These are phyloP conservation scores for Drusus annulatus DNA, from an alignment of 1,140 invertebrate genomes.

Conservation along the genomic window DNA sequence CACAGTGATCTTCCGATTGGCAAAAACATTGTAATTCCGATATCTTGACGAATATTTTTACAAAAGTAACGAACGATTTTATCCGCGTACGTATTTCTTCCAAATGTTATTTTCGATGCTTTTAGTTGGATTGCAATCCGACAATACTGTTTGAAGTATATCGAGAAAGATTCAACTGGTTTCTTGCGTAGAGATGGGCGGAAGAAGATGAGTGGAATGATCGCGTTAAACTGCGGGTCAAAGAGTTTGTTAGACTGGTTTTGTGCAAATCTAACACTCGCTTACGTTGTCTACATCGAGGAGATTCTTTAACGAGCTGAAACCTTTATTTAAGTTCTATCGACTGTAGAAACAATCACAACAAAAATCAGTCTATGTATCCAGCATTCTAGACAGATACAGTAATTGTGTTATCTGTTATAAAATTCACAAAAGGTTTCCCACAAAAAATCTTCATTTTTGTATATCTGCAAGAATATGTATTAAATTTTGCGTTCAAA, in stretches of 20 bases:
- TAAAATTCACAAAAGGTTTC: too few species aligned
- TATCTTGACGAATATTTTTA: neutral
- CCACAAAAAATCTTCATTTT: too few species aligned
- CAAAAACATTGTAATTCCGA: conserved; percentile 32
- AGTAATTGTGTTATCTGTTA: too few species aligned
- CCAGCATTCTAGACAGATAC: too few species aligned
- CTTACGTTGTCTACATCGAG: conserved; percentile 18
- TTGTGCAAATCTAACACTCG: conserved; percentile 12
- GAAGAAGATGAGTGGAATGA: neutral
- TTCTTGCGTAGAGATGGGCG: neutral
- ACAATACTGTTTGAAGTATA: neutral
- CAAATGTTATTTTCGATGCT: neutral
- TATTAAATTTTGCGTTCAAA: too few species aligned
- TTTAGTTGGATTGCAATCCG: neutral
- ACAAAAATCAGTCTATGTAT: too few species aligned
- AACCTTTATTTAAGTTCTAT: neutral
- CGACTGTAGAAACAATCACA: neutral
- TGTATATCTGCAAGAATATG: too few species aligned
- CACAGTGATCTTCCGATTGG: conserved; percentile 1
- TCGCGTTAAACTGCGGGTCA: conserved; percentile 24
- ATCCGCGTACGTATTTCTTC: neutral
- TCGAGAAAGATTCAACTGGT: too few species aligned
- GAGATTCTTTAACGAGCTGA: too few species aligned
- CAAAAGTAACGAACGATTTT: neutral
- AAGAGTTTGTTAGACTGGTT: conserved; percentile 9